Percentiles rank a stretch among this genome's conserved stretches.
phyloP scores from a whole-genome alignment of 1,140 invertebrate species.

The Branchinecta lindahli region DNA sequence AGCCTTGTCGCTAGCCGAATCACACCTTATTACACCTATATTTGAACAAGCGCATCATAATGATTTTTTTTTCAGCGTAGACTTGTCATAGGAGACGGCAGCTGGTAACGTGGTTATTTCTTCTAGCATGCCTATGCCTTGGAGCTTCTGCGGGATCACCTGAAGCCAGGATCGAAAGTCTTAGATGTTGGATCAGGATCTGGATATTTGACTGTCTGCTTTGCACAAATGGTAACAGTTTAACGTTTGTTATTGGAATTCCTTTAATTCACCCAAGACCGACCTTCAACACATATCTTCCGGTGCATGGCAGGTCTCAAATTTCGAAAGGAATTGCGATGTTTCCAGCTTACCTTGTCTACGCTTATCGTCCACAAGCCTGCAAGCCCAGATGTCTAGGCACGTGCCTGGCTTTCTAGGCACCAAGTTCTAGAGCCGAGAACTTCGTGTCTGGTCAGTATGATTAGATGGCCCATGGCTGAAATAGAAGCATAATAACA shows the following conservation, averaged over 20 bases:
- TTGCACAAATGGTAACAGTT: conserved; percentile 60
- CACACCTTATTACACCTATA: too few relatives aligned
- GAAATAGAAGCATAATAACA: too few relatives aligned
- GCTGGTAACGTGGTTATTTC: background rate
- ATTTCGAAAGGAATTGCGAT: background rate
- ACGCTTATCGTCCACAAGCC: background rate
- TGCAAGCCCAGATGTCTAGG: too few relatives aligned
- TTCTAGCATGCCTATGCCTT: conserved; percentile 77
- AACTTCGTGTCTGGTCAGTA: too few relatives aligned
- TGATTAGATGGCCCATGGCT: too few relatives aligned
- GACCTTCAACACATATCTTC: background rate
- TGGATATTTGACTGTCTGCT: conserved; percentile 89
- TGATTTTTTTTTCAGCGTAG: too few relatives aligned
- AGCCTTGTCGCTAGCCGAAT: too few relatives aligned
- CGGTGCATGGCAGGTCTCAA: background rate
- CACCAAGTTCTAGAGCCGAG: too few relatives aligned
- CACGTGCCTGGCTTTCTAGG: too few relatives aligned
- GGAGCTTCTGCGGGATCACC: conserved; percentile 66
- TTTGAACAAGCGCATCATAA: too few relatives aligned
- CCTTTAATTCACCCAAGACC: background rate
- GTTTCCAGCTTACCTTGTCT: background rate
- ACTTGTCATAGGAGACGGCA: too few relatives aligned
- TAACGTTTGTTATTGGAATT: background rate
- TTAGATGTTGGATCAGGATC: conserved; percentile 92
- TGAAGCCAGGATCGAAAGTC: conserved; percentile 58